These are phyloP conservation scores for Steatocranus sp. DNA, from an alignment of 2,797 vertebrate genomes.

Conservation along the genomic window DNA sequence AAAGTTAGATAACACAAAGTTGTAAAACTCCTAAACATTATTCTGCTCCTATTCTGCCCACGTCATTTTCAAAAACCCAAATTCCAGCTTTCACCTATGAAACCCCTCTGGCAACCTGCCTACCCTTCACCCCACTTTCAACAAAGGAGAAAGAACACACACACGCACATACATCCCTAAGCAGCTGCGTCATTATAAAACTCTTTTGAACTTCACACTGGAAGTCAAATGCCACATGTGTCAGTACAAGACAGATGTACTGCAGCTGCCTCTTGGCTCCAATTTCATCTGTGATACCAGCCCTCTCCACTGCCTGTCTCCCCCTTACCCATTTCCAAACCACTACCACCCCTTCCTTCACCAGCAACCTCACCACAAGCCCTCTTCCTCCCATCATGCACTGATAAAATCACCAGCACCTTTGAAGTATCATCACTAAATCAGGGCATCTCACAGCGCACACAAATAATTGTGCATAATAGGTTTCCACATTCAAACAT, in stretches of 20 bases:
- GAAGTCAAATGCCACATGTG: slow-evolving; percentile 81
- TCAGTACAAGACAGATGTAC: slow-evolving; percentile 79
- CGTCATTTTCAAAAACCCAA: slow-evolving; percentile 5
- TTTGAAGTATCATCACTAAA: slow-evolving; percentile 56
- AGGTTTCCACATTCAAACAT: not conserved
- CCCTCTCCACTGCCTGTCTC: not conserved
- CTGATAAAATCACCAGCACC: slow-evolving; percentile 38
- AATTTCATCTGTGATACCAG: slow-evolving; percentile 56
- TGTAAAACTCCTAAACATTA: not conserved
- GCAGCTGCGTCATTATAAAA: slow-evolving; percentile 80
- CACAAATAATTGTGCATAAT: not conserved
- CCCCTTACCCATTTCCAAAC: not conserved
- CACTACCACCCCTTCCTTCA: not conserved
- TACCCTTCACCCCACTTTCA: slow-evolving; percentile 15
- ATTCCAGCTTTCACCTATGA: slow-evolving; percentile 51
- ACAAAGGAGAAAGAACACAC: slow-evolving; percentile 33
- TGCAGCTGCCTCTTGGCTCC: slow-evolving; percentile 75
- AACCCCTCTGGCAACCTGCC: slow-evolving; percentile 1
- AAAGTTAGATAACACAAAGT: not conserved
- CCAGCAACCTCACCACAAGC: not conserved
- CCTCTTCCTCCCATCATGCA: slow-evolving; percentile 25
- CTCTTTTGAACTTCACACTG: slow-evolving; percentile 81
- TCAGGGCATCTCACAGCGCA: not conserved
- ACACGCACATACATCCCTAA: slow-evolving; percentile 44
- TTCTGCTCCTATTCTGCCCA: slow-evolving; percentile 28